These are phyloP conservation scores for Lithophane ornitopus DNA, from an alignment of 2,888 invertebrate genomes.

Conservation along the genomic window DNA sequence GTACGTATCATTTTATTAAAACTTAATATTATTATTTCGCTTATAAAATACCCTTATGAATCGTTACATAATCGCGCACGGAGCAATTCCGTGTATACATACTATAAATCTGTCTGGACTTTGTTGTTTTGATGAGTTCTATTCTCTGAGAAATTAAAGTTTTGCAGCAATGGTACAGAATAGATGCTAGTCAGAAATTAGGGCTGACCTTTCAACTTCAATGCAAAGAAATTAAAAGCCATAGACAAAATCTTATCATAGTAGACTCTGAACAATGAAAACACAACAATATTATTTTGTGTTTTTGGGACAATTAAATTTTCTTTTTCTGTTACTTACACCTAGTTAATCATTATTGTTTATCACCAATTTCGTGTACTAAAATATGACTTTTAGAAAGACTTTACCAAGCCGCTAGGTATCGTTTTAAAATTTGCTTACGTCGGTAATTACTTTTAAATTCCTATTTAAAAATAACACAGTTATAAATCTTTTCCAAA, in stretches of 20 bases:
- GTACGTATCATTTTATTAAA: constrained; percentile 1
- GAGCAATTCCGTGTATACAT: background rate
- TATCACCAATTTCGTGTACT: background rate
- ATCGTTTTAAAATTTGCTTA: constrained; percentile 3
- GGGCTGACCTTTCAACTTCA: background rate
- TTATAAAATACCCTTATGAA: constrained; percentile 27
- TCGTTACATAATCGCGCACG: background rate
- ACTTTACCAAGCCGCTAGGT: background rate
- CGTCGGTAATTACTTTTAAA: constrained; percentile 29
- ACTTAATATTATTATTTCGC: constrained; percentile 17
- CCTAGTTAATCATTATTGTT: background rate
- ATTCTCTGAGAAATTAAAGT: background rate
- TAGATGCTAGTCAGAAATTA: background rate
- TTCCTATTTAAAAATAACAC: constrained; percentile 39
- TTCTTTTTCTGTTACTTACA: background rate
- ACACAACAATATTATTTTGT: constrained; percentile 7
- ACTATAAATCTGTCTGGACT: background rate
- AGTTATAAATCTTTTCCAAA: background rate
- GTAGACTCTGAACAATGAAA: background rate
- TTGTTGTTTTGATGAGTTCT: background rate
- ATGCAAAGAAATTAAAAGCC: constrained; percentile 18
- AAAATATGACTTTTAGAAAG: background rate
- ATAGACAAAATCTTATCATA: background rate
- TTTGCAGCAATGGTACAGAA: background rate
- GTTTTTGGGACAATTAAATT: background rate